Evolutionary conservation across 2,888 invertebrate species (phyloP).

Genomic region (Mechanitis mazaeus): DNA sequence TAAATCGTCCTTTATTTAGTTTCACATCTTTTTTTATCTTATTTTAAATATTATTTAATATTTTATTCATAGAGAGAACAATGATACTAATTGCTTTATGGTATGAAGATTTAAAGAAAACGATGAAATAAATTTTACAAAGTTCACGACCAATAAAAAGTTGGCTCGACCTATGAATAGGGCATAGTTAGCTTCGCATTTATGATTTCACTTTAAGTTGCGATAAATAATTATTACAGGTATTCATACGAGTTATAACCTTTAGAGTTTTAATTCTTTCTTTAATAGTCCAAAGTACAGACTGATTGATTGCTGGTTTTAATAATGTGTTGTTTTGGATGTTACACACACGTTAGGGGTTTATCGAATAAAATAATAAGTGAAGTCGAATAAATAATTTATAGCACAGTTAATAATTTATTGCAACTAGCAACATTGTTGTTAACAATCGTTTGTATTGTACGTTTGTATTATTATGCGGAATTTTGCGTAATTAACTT

Average conservation of each 20-base stretch:
- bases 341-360: constrained; percentile 12
- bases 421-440: constrained; percentile 41
- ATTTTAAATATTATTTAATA: background rate
- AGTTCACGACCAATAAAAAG: constrained; percentile 22
- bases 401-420: constrained; percentile 11
- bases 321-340: constrained; percentile 16
- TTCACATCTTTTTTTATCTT: constrained; percentile 12
- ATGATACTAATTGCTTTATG: constrained; percentile 1
- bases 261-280: constrained; percentile 50
- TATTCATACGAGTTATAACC: constrained; percentile 40
- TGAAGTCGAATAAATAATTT: constrained; percentile 11
- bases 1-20: constrained; percentile 20
- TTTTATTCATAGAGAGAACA: constrained; percentile 3
- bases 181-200: constrained; percentile 42
- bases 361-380: constrained; percentile 28
- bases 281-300: constrained; percentile 46
- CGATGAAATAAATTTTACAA: constrained; percentile 8
- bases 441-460: constrained; percentile 44
- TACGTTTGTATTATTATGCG: constrained; percentile 47
- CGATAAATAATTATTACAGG: constrained; percentile 50
- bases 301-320: constrained; percentile 22
- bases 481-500: constrained; percentile 71
- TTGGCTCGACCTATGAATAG: constrained; percentile 36
- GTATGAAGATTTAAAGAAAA: background rate
- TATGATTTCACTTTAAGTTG: constrained; percentile 45